Evolutionary conservation across 2,113 vertebrate genomes (phyloP), one percentile per base, ranked within the genome.

Genomic region (Aix galericulata): DNA sequence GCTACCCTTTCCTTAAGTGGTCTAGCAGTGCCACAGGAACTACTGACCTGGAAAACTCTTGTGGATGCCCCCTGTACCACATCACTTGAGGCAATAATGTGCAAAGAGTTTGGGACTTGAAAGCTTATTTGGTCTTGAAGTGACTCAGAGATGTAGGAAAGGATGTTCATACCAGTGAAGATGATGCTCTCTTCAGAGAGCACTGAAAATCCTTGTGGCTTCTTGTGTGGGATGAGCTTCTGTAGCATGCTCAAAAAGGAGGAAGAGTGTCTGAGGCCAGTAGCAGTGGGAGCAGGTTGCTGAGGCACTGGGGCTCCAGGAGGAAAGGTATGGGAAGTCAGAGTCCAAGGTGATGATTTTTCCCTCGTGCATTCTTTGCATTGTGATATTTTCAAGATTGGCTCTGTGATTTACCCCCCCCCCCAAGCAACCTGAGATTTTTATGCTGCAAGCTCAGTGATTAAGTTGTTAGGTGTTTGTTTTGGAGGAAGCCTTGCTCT

Each of bases 1-100:
- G 13, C 38, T 72, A 40, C 11, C 38, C 11, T 48, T 86, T 84
- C 42, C 38, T 55, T 59, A 31, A 71, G 12, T 53, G 17, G 4
- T 18, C 5, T 23, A 27, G 52, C 62, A 56, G 69, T 17, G 17
- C 26, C 29, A 6, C 1, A 4, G 76, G 27, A 53, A 76, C n/a
- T 52, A 29, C 11, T 38, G 56, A 67, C 58, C 62, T 1, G 2
- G 20, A 8, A 32, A 82, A 12, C 52, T 86, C 48, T 60, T 64
- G 12, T 40, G 38, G 11, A 17, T 69, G 31, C n/a, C 3, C 27
- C 12, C 20, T 8, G 13, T 9, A 3, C 27, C 38, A 1, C 0
- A 0, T 26, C 1, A 2, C 11, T n/a, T 48, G 52, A 76, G 9
- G 20, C 38, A 55, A 17, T 53, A 55, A 15, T 6, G 14, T 34